Evolutionary conservation across 2,797 vertebrate genomes (phyloP).

Genomic region (Hoplostethus atlanticus): DNA sequence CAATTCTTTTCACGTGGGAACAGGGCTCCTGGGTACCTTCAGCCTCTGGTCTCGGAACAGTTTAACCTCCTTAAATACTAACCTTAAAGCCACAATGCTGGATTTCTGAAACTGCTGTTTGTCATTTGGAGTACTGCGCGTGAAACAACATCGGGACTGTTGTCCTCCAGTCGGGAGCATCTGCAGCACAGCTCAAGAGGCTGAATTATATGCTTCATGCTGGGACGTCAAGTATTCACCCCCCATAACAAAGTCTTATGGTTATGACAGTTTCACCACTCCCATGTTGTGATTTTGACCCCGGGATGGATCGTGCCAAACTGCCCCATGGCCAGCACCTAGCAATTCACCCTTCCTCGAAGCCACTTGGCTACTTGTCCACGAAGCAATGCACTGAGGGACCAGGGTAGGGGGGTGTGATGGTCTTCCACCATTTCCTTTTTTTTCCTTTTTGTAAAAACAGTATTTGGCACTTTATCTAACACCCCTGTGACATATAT

Average conservation of each 20-base stretch:
- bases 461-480: slow-evolving; percentile 81
- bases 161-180: slow-evolving; percentile 26
- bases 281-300: slow-evolving; percentile 44
- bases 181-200: slow-evolving; percentile 17
- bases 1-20: slow-evolving; percentile 27
- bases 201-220: slow-evolving; percentile 58
- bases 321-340: slow-evolving; percentile 66
- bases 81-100: slow-evolving; percentile 55
- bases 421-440: slow-evolving; percentile 74
- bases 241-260: slow-evolving; percentile 11
- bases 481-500: slow-evolving; percentile 79
- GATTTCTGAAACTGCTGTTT: slow-evolving; percentile 47
- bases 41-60: slow-evolving; percentile 50
- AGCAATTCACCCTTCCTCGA: slow-evolving; percentile 48
- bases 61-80: slow-evolving; percentile 45
- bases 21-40: slow-evolving; percentile 21
- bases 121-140: slow-evolving; percentile 17
- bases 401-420: slow-evolving; percentile 68
- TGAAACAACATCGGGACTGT: slow-evolving; percentile 36
- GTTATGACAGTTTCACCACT: slow-evolving; percentile 38
- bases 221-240: slow-evolving; percentile 44
- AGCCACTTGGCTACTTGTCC: slow-evolving; percentile 40
- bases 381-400: slow-evolving; percentile 78
- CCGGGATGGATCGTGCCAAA: slow-evolving; percentile 56
- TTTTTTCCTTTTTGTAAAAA: slow-evolving; percentile 66